These are phyloP conservation scores for Tachysurus vachellii DNA, from an alignment of 2,113 vertebrate genomes.

Conservation along the genomic window DNA sequence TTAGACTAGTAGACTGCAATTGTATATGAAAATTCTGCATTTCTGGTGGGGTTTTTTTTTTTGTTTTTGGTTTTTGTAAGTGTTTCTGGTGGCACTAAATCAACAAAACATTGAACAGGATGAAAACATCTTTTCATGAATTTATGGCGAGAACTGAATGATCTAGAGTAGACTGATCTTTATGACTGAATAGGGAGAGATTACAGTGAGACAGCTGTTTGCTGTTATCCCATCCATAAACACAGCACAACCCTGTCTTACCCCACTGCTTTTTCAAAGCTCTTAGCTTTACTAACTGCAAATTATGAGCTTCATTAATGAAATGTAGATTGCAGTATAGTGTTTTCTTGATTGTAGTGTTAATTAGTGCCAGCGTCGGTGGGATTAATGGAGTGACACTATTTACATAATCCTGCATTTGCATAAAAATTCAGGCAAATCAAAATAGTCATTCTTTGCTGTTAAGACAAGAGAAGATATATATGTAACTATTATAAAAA, in stretches of 20 bases:
- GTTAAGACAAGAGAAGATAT: not conserved
- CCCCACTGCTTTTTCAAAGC: constrained; percentile 30
- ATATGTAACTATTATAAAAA: not conserved
- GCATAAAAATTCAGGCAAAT: not conserved
- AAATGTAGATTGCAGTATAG: not conserved
- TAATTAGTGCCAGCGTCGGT: constrained; percentile 18
- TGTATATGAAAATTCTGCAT: not conserved
- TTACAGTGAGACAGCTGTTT: constrained; percentile 34
- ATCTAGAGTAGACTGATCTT: constrained; percentile 24
- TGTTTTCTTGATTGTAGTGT: constrained; percentile 24
- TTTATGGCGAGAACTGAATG: constrained; percentile 6
- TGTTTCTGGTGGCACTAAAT: not conserved
- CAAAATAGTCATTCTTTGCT: not conserved
- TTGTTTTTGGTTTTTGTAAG: not conserved
- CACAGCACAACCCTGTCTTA: constrained; percentile 14
- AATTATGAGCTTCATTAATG: constrained; percentile 36
- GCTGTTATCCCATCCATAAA: constrained; percentile 38
- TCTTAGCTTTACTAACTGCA: constrained; percentile 31
- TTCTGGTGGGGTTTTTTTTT: not conserved
- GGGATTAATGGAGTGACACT: constrained; percentile 3
- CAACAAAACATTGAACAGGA: too few species aligned
- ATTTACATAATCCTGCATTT: not conserved
- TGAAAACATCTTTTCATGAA: not conserved
- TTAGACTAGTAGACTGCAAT: not conserved
- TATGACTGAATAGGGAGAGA: constrained; percentile 14